Percentiles rank a stretch among this genome's conserved stretches.
Conservation (phyloP, 2,113 vertebrate species). For the zebrafish (Danio rerio) region DNA sequence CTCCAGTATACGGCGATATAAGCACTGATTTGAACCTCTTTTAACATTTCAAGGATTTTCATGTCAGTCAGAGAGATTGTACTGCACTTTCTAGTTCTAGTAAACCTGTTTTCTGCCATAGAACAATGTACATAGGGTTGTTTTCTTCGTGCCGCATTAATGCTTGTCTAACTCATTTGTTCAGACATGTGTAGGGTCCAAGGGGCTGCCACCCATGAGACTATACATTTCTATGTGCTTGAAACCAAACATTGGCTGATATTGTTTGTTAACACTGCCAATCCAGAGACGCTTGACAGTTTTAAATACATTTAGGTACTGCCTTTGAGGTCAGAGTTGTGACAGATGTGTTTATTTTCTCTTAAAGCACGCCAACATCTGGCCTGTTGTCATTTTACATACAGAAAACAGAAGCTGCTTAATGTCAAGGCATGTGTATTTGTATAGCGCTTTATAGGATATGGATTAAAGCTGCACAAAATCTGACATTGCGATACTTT, state of each 20-base stretch:
- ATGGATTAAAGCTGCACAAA: not conserved
- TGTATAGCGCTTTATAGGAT: not conserved
- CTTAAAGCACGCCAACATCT: not conserved
- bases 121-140: not conserved
- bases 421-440: not conserved
- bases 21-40: not conserved
- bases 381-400: not conserved
- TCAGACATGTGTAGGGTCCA: not conserved
- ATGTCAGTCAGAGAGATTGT: constrained; percentile 6
- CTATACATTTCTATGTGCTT: not conserved
- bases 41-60: not conserved
- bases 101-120: not conserved
- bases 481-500: too few species aligned
- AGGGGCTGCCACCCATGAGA: not conserved
- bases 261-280: not conserved
- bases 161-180: not conserved
- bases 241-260: constrained; percentile 1
- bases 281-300: not conserved
- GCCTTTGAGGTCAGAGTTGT: not conserved
- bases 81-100: not conserved
- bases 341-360: not conserved
- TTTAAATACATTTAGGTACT: not conserved
- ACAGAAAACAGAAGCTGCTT: not conserved
- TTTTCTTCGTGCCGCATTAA: not conserved
- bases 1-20: not conserved